Percentiles rank a stretch among this genome's conserved stretches.
These are phyloP conservation scores for Meiosimyza platycephala DNA, from an alignment of 2,888 invertebrate species.

Conservation along the genomic window DNA sequence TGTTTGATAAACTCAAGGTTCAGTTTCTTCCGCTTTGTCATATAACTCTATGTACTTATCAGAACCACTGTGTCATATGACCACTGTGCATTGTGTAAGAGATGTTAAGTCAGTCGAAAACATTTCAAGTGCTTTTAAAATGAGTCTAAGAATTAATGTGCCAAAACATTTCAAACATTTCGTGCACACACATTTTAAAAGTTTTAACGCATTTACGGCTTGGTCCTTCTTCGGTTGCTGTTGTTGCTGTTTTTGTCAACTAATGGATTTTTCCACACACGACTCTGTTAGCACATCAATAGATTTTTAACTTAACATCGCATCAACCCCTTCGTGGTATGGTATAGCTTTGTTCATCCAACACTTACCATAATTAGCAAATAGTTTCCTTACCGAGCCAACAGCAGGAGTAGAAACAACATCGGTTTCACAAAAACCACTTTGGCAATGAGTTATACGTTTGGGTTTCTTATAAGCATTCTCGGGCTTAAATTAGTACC, in stretches of 20 bases:
- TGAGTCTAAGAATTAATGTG: background rate
- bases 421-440: slow-evolving; percentile 26
- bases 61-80: no score
- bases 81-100: no score
- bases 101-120: background rate
- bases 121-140: slow-evolving; percentile 3
- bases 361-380: slow-evolving; percentile 32
- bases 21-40: no score
- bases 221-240: background rate
- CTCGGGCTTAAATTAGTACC: slow-evolving; percentile 12
- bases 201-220: slow-evolving; percentile 1
- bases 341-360: background rate
- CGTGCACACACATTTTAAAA: slow-evolving; percentile 3
- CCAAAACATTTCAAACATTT: background rate
- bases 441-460: slow-evolving; percentile 33
- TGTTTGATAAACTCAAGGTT: no score
- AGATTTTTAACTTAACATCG: no score
- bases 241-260: background rate
- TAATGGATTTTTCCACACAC: slow-evolving; percentile 11
- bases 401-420: background rate
- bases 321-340: background rate
- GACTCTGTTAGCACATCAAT: no score
- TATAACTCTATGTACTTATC: no score
- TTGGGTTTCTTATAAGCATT: background rate
- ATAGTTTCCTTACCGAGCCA: slow-evolving; percentile 15